Percentiles rank a stretch among this genome's conserved stretches.
These are phyloP conservation scores for Chelonia mydas DNA, from an alignment of 2,797 vertebrate genomes.

Conservation along the genomic window DNA sequence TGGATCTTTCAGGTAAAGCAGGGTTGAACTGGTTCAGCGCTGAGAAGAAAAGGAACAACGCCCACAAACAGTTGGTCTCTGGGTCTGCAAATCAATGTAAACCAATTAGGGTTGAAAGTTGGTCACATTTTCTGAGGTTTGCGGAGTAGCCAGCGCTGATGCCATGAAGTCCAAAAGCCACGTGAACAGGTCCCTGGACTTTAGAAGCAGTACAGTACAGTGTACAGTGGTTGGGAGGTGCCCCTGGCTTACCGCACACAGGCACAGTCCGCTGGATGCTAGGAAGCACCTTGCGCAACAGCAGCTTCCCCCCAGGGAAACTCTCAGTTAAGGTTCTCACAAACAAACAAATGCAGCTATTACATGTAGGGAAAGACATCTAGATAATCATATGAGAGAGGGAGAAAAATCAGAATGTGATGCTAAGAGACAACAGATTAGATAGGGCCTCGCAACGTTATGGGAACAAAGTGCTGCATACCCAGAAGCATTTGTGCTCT, in stretches of 20 bases:
- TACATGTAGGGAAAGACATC: neutral
- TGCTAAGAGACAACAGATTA: neutral
- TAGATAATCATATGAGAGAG: neutral
- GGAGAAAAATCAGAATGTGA: neutral
- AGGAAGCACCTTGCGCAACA: too few species aligned
- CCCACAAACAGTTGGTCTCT: too few species aligned
- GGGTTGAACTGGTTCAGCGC: neutral
- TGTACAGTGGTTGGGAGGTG: too few species aligned
- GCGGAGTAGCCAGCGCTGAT: neutral
- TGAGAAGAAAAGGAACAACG: neutral
- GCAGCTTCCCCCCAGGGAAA: neutral
- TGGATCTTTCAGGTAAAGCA: too few species aligned
- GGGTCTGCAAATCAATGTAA: neutral
- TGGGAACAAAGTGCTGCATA: neutral
- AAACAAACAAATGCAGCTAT: neutral
- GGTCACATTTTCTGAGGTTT: too few species aligned
- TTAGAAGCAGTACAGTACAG: neutral
- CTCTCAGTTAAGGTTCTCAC: neutral
- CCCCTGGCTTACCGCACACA: too few species aligned
- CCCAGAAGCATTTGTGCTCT: accelerated
- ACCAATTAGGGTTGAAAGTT: too few species aligned
- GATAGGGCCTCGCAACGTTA: neutral
- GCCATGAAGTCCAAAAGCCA: neutral
- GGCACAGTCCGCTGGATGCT: too few species aligned
- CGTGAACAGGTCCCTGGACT: neutral